A percentile compares a stretch with the other conserved stretches of the same genome.
Conservation (phyloP, 2,888 invertebrate species). For the Sepiola atlantica region DNA sequence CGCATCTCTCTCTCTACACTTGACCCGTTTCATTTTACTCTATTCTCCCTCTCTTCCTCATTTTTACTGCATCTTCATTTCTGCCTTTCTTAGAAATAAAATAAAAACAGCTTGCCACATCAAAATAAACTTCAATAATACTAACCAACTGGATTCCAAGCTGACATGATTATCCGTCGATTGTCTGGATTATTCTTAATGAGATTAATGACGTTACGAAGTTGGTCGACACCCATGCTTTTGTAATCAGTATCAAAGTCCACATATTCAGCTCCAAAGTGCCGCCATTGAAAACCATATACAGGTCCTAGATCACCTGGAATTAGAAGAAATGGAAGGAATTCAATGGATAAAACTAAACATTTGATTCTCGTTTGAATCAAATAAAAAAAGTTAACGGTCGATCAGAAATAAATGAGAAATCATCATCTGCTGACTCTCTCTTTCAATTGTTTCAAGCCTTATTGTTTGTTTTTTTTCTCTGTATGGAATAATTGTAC, state of each 20-base stretch:
- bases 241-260: conserved; percentile 88
- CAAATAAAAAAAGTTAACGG: too few relatives aligned
- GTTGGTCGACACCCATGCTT: conserved; percentile 91
- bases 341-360: not conserved
- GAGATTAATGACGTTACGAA: conserved; percentile 84
- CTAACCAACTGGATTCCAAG: conserved; percentile 89
- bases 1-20: too few relatives aligned
- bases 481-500: too few relatives aligned
- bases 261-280: conserved; percentile 92
- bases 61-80: too few relatives aligned
- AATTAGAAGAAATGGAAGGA: conserved; percentile 6
- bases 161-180: conserved; percentile 91
- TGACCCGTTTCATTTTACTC: too few relatives aligned
- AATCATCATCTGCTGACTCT: too few relatives aligned
- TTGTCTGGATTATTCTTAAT: conserved; percentile 87
- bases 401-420: too few relatives aligned
- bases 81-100: too few relatives aligned
- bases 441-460: too few relatives aligned
- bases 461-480: too few relatives aligned
- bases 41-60: too few relatives aligned
- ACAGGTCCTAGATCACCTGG: conserved; percentile 94
- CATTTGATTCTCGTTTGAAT: too few relatives aligned
- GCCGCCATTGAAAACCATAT: conserved; percentile 99
- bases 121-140: not conserved
- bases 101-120: not conserved